Percentiles rank a stretch among this genome's conserved stretches.
Evolutionary conservation across 1,140 invertebrate genomes (phyloP).

Genomic region (Lepidurus packardi): DNA sequence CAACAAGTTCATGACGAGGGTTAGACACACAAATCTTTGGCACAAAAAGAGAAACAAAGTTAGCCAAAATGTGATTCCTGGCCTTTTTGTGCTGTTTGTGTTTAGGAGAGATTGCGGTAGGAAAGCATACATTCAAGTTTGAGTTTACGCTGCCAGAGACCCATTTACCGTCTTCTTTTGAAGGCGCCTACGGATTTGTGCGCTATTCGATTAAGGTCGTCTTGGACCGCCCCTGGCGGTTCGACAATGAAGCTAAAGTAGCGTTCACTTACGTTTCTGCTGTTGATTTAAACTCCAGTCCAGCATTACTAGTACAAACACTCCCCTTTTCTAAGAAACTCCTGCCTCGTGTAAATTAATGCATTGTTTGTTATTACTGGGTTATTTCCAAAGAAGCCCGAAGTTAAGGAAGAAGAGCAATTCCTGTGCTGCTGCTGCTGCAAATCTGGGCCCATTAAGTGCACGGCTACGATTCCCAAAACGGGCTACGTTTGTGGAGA

Average conservation of each 20-base stretch:
- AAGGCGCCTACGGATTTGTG: neutral
- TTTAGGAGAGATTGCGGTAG: neutral
- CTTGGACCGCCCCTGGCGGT: neutral
- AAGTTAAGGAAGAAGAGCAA: neutral
- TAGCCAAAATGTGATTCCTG: neutral
- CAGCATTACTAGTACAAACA: neutral
- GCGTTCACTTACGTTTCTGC: neutral
- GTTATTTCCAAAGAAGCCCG: neutral
- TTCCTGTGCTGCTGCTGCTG: neutral
- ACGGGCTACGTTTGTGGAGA: neutral
- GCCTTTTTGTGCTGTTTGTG: neutral
- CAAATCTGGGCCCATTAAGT: neutral
- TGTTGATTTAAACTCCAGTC: neutral
- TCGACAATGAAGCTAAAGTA: neutral
- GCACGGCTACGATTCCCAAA: neutral
- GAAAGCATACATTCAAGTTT: conserved; percentile 4
- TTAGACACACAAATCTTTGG: neutral
- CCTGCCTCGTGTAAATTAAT: neutral
- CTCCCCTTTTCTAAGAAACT: neutral
- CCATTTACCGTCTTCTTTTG: neutral
- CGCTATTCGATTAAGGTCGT: neutral
- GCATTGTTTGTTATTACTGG: neutral
- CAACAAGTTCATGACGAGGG: neutral
- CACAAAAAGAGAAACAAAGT: neutral
- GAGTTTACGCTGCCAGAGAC: neutral